These are phyloP conservation scores for Microplitis demolitor DNA, from an alignment of 1,140 invertebrate genomes.

Conservation along the genomic window DNA sequence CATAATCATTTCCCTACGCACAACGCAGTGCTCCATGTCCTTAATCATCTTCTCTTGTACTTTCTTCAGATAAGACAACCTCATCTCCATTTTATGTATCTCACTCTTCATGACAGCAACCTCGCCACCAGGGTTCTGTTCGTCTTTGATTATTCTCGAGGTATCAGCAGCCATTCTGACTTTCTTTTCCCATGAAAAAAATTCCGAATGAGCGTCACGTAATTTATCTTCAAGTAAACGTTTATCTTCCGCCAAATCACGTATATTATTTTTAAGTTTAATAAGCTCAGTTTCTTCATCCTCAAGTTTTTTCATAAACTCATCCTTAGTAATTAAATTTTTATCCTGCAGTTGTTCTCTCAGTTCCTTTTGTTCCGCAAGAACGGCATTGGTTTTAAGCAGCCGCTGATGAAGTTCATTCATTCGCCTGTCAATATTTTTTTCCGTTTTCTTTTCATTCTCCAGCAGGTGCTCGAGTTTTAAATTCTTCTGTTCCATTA, in stretches of 20 bases:
- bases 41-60: slow-evolving; percentile 76
- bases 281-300: slow-evolving; percentile 71
- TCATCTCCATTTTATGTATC: slow-evolving; percentile 82
- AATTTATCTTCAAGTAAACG: slow-evolving; percentile 67
- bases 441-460: slow-evolving; percentile 63
- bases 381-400: slow-evolving; percentile 64
- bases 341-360: slow-evolving; percentile 67
- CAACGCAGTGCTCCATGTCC: slow-evolving; percentile 77
- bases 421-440: slow-evolving; percentile 65
- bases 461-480: slow-evolving; percentile 70
- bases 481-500: slow-evolving; percentile 76
- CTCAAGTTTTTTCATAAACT: slow-evolving; percentile 61
- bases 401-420: slow-evolving; percentile 66
- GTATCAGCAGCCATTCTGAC: slow-evolving; percentile 70
- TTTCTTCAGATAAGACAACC: slow-evolving; percentile 67
- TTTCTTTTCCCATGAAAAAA: slow-evolving; percentile 80
- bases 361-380: slow-evolving; percentile 65
- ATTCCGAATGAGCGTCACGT: slow-evolving; percentile 69
- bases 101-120: slow-evolving; percentile 76
- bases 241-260: slow-evolving; percentile 70
- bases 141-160: slow-evolving; percentile 68
- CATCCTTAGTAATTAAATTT: slow-evolving; percentile 65
- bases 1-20: slow-evolving; percentile 71
- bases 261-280: slow-evolving; percentile 70
- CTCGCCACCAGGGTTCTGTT: slow-evolving; percentile 70